Evolutionary conservation across 2,797 vertebrate species (phyloP).

Genomic region (Notamacropus eugenii): DNA sequence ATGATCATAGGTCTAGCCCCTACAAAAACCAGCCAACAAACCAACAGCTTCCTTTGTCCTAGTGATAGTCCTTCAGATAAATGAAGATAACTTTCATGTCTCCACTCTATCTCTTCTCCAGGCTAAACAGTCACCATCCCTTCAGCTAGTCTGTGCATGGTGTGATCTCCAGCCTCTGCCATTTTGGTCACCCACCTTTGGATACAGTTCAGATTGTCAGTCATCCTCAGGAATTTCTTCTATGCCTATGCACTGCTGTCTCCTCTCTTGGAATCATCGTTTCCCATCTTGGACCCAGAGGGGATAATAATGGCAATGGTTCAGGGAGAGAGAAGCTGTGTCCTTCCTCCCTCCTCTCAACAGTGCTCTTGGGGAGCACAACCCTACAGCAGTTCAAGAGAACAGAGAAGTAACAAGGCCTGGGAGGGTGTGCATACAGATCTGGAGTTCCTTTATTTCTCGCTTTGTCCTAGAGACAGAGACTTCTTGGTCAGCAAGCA

Average conservation of each 20-base stretch:
- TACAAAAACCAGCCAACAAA: background rate
- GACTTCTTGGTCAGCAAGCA: background rate
- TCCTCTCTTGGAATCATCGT: background rate
- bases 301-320: background rate
- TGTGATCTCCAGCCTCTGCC: background rate
- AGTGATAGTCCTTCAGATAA: background rate
- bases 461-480: background rate
- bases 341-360: background rate
- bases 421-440: background rate
- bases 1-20: background rate
- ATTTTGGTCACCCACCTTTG: background rate
- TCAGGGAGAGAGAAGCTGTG: background rate
- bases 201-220: background rate
- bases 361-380: background rate
- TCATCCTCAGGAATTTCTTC: background rate
- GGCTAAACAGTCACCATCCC: background rate
- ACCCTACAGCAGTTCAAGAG: background rate
- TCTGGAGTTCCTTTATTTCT: background rate
- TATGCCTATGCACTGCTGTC: background rate
- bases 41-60: background rate
- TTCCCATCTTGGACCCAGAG: background rate
- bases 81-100: background rate
- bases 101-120: background rate
- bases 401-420: background rate
- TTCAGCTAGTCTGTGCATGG: background rate